Base-by-base conservation (phyloP, 2,888 invertebrate genomes). In the Oscheius sp. region DNA sequence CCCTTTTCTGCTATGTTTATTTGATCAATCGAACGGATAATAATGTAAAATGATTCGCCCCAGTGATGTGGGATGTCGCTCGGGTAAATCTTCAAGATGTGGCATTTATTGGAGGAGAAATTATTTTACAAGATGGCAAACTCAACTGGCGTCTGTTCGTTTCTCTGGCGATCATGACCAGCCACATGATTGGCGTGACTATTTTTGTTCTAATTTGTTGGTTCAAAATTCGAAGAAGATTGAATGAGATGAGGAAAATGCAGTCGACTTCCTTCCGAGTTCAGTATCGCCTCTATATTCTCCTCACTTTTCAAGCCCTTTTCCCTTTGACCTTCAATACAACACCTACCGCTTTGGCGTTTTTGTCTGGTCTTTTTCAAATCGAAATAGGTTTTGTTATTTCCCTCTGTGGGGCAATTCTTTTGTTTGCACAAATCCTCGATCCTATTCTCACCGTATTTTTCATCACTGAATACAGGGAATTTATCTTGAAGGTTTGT, bases 241-340 rank as follows among this genome's bases (percentile, higher is more conserved):
- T 48, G 4, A 5, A 48, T 3, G 3, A 3, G 3, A 12, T 48
- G 17, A 15, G 48, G 4, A 3, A 25, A 48, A 20, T 48, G 3
- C 48, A 48, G 12, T n/a, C n/a, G n/a, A n/a, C n/a, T n/a, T 48
- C 48, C 8, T 34, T 55, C 17, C n/a, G 25, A 33, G 10, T 55
- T 20, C 55, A 55, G 1, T n/a, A 33, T 20, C 55, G 55, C 20
- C 55, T 55, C 17, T 55, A 55, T 34, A 20, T 55, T 2, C 55
- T 55, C 17, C 55, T 55, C 34, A 33, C 34, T 5, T 34, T 55
- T 17, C 55, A 55, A 55, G 55, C 55, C 25, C 55, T 55, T 4
- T 55, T 55, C 23, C 55, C 55, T 17, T 17, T 55, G 1, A 33
- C 34, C 17, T 55, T 55, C 55, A 55, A 55, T 20, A 55, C 34